Conservation (phyloP, 2,797 vertebrate genomes). For the Enteromius treurensis region DNA sequence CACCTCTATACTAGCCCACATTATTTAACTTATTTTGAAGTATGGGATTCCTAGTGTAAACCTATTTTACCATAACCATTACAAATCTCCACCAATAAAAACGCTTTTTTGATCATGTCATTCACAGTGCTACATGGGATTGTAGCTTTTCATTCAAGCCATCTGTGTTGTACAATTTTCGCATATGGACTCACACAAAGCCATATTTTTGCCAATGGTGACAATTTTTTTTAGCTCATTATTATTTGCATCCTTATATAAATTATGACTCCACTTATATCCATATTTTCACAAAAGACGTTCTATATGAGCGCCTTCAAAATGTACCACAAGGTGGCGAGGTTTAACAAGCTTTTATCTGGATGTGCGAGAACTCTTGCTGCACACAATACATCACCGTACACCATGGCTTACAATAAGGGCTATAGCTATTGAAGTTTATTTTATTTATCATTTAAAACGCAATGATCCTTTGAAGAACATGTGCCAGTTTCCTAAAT, state of each 20-base stretch:
- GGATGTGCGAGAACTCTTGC: not conserved
- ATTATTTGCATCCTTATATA: not conserved
- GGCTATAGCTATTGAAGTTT: not conserved
- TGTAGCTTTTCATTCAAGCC: not conserved
- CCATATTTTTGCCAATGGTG: not conserved
- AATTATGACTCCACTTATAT: not conserved
- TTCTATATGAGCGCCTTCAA: not conserved
- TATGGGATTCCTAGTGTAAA: not conserved
- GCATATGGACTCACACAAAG: not conserved
- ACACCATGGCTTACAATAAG: not conserved
- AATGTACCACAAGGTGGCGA: slow-evolving; percentile 11
- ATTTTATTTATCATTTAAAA: not conserved
- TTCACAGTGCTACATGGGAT: not conserved
- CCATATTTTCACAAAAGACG: not conserved
- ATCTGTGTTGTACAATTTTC: not conserved
- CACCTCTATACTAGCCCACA: not conserved
- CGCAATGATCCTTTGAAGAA: not conserved
- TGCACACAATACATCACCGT: not conserved
- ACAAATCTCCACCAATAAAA: not conserved
- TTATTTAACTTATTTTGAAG: not conserved
- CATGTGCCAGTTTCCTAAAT: not conserved
- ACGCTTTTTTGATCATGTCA: not conserved
- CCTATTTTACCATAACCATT: not conserved
- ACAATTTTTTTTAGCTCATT: not conserved
- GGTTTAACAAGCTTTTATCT: slow-evolving; percentile 4